Evolutionary conservation across 1,140 invertebrate species (phyloP), one percentile per base, ranked within the genome.

Genomic region (Micrasema longulum): DNA sequence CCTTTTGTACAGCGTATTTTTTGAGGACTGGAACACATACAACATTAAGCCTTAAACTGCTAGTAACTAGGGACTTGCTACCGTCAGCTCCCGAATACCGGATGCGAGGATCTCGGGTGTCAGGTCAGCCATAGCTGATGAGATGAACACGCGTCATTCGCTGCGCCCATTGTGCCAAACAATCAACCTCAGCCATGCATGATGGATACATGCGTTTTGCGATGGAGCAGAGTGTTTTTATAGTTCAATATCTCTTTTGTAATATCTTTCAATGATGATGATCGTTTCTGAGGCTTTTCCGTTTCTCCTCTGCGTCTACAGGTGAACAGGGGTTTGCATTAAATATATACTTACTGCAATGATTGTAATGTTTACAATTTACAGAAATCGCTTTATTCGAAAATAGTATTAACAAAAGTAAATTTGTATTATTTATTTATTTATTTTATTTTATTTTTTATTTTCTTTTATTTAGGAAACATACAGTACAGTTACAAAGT

Each of bases 71-170:
- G 43, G n/a, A n/a, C 43, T 16, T 6, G 50, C 22, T 55, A 4
- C 23, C 23, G 52, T n/a, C n/a, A n/a, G 50, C 22, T 55, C 12
- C 23, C 23, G 52, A 14, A 55, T 55, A 23, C 23, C 23, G 52
- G 11, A 55, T 55, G 23, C 26, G 23, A 55, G 52, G 52, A 55
- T 55, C 52, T 16, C 52, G 35, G 52, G 52, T 31, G 23, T 26
- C 23, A 6, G 20, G 20, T 52, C 20, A 52, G 20, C 52, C 52
- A 55, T 31, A 26, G 14, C 52, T 12, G 26, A 55, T 31, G 52
- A 55, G 12, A 55, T 31, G 52, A 55, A 20, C 23, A 23, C 20
- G 57, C 35, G 38, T 62, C 57, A 62, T 62, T 62, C 57, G 38
- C 20, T 62, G 36, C 57, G 38, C 57, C 10, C 57, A 55, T 55